These are phyloP conservation scores for Lasioglossum vierecki DNA, from an alignment of 2,888 invertebrate species.

Conservation along the genomic window DNA sequence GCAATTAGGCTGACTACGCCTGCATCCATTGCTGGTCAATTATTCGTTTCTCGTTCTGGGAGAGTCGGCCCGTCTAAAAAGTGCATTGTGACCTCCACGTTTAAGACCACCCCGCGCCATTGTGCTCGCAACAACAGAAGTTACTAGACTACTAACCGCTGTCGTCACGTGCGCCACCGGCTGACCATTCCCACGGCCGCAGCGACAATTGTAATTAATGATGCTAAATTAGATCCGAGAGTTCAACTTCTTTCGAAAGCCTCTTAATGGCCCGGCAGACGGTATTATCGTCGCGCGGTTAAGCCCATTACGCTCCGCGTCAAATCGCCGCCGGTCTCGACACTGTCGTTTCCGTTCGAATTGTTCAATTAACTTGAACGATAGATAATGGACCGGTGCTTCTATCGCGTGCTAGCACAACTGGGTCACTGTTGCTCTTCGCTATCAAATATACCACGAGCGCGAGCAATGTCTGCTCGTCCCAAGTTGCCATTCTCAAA, in stretches of 20 bases:
- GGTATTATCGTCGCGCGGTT: constrained; percentile 40
- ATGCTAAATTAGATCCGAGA: constrained; percentile 63
- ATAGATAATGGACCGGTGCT: constrained; percentile 12
- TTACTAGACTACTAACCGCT: constrained; percentile 54
- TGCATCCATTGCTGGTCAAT: constrained; percentile 28
- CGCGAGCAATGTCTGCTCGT: background rate
- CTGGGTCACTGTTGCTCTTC: constrained; percentile 6
- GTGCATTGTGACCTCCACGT: constrained; percentile 37
- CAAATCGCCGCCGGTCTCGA: constrained; percentile 12
- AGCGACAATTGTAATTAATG: constrained; percentile 69
- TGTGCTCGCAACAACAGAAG: constrained; percentile 54
- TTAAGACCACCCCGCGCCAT: constrained; percentile 42
- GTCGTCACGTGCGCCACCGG: constrained; percentile 48
- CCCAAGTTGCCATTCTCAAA: background rate
- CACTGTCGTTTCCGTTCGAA: background rate
- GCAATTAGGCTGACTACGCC: constrained; percentile 42
- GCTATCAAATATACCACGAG: background rate
- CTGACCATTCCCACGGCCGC: constrained; percentile 65
- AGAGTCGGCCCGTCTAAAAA: constrained; percentile 30
- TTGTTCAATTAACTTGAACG: constrained; percentile 16
- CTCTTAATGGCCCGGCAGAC: constrained; percentile 35
- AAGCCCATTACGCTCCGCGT: constrained; percentile 35
- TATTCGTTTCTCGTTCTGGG: constrained; percentile 36
- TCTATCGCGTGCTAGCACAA: constrained; percentile 10
- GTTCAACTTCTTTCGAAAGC: constrained; percentile 56